These are phyloP conservation scores for Stigmatopora argus DNA, from an alignment of 2,113 vertebrate species.

Conservation along the genomic window DNA sequence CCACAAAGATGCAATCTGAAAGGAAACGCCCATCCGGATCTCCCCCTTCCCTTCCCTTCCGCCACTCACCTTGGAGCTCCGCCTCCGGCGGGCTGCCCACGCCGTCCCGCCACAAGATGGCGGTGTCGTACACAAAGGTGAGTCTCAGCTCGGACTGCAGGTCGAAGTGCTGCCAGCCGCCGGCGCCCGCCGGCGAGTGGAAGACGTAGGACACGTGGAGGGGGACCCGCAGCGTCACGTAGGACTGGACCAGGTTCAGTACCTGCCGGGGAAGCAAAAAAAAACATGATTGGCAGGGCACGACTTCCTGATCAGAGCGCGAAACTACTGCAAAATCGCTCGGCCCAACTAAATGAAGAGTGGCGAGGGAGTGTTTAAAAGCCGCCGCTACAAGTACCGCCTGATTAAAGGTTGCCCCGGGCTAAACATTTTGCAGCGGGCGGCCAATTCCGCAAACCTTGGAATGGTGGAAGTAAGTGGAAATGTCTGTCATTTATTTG, in stretches of 20 bases:
- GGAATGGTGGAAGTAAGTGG: too few relatives aligned
- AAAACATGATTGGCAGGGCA: too few relatives aligned
- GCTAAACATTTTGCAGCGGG: too few relatives aligned
- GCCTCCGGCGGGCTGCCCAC: conserved; percentile 87
- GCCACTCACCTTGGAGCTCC: conserved; percentile 80
- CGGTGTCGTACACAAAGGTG: conserved; percentile 96
- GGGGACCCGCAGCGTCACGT: conserved; percentile 89
- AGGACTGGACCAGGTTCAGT: conserved; percentile 92
- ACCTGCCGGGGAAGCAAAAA: conserved; percentile 67
- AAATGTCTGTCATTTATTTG: too few relatives aligned
- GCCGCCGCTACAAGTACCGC: too few relatives aligned
- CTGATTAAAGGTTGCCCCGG: too few relatives aligned
- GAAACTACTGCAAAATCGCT: too few relatives aligned
- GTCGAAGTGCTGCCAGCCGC: conserved; percentile 96
- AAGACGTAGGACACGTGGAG: conserved; percentile 92
- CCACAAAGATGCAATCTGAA: not conserved
- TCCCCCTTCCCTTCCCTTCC: not conserved
- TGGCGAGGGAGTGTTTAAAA: too few relatives aligned
- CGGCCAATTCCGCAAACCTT: too few relatives aligned
- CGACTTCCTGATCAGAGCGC: too few relatives aligned
- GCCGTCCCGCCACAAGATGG: conserved; percentile 94
- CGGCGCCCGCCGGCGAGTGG: conserved; percentile 83
- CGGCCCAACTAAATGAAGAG: too few relatives aligned
- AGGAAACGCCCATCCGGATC: too few relatives aligned
- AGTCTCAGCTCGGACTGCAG: conserved; percentile 88